Base-by-base conservation (phyloP, 2,888 invertebrate species). In the Lepidocyrtinus sp. region DNA sequence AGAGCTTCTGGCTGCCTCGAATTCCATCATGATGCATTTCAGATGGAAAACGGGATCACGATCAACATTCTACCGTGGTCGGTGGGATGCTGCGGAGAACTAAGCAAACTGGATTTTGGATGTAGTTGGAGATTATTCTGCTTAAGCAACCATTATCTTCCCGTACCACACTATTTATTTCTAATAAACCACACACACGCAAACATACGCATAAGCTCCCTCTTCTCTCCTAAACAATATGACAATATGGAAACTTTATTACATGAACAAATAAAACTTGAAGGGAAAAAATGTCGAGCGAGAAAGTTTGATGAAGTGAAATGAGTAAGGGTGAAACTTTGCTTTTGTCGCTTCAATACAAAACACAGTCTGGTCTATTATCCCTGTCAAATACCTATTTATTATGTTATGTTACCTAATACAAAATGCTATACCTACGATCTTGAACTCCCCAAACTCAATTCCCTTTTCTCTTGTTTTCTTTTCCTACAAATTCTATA, bases 141-240 rank as follows among this genome's bases (percentile, higher is more conserved):
- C 55, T 74, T 63, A 72, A 46, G 9, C 63, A 26, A 62, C 63
- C 62, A 62, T 62, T 71, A 61, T 71, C 72, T 72, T 74, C 65
- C 64, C 63, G 27, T 15, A 63, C 12, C 17, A 71, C 61, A 36
- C 65, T 55, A 74, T 74, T 74, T 74, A 65, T 74, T 65, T 65
- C 46, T 74, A 74, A 74, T 74, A 65, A 74, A 74, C 74, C 74
- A 74, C 74, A 74, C 63, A n/a, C n/a, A n/a, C n/a, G n/a, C n/a
- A n/a, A n/a, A n/a, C n/a, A n/a, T n/a, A n/a, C n/a, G n/a, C n/a
- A n/a, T n/a, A n/a, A n/a, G n/a, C n/a, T n/a, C n/a, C n/a, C n/a
- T n/a, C n/a, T n/a, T n/a, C n/a, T n/a, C n/a, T n/a, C n/a, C n/a
- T n/a, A n/a, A n/a, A n/a, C n/a, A n/a, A n/a, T n/a, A n/a, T n/a